Conservation (phyloP, 2,888 invertebrate genomes). For the Suillia variegata region DNA sequence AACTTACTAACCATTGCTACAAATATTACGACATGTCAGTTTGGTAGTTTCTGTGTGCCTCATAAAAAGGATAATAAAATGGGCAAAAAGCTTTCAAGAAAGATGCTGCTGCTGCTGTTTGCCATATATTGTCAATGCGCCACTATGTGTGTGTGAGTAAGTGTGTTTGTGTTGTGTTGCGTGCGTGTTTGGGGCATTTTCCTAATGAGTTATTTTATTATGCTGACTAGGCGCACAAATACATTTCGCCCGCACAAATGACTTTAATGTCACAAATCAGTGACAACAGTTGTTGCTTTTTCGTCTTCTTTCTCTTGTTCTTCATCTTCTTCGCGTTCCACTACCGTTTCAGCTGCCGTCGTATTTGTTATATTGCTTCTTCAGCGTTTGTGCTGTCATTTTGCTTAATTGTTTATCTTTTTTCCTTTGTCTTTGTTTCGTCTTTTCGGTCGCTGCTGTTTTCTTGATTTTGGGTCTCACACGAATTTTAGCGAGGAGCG, state of each 20-base stretch:
- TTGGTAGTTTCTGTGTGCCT: slow-evolving; percentile 25
- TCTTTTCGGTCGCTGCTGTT: neutral
- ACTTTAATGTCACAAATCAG: slow-evolving; percentile 25
- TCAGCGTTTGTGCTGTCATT: neutral
- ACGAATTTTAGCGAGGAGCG: neutral
- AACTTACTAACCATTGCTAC: too few species aligned
- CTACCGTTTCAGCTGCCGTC: too few species aligned
- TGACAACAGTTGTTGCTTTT: slow-evolving; percentile 22
- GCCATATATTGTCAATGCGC: neutral
- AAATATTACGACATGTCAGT: too few species aligned
- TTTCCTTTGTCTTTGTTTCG: neutral
- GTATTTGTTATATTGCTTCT: neutral
- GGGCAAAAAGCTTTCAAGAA: slow-evolving; percentile 33
- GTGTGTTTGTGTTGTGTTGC: neutral
- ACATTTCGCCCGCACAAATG: slow-evolving; percentile 13
- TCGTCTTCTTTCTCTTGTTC: neutral
- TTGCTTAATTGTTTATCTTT: slow-evolving; percentile 13
- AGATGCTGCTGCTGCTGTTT: neutral
- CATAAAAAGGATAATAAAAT: slow-evolving; percentile 45
- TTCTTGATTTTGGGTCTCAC: too few species aligned
- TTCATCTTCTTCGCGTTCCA: too few species aligned
- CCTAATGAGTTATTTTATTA: slow-evolving; percentile 29
- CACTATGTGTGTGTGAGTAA: neutral
- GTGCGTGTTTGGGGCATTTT: slow-evolving; percentile 6
- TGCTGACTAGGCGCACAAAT: slow-evolving; percentile 23